Conservation (phyloP, 1,140 invertebrate species). For the Drosophila auraria region DNA sequence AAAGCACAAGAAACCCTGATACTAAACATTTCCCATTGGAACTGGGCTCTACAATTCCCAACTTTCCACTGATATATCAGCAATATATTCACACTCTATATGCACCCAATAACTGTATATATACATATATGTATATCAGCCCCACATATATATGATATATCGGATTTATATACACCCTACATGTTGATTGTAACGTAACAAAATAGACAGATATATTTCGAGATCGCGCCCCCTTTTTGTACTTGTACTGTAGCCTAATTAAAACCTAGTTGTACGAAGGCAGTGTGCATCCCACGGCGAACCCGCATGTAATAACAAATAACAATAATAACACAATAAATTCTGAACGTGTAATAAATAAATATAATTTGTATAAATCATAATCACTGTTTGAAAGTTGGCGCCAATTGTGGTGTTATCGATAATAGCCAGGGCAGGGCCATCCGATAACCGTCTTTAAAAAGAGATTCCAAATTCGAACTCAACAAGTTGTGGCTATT, state of each 20-base stretch:
- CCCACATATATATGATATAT: conserved; percentile 34
- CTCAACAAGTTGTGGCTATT: fast-evolving
- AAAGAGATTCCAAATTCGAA: background rate
- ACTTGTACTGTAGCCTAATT: conserved; percentile 66
- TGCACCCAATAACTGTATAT: conserved; percentile 50
- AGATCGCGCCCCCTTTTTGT: conserved; percentile 59
- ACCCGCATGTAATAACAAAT: conserved; percentile 53
- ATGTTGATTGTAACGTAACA: conserved; percentile 48
- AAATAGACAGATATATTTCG: conserved; percentile 41
- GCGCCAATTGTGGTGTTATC: background rate
- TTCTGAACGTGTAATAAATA: conserved; percentile 37
- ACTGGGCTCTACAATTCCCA: background rate
- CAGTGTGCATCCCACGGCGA: conserved; percentile 34
- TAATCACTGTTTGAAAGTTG: background rate
- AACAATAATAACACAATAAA: conserved; percentile 61
- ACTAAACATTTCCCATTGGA: background rate
- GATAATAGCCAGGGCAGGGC: background rate
- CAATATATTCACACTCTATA: conserved; percentile 53
- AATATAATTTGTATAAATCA: conserved; percentile 42
- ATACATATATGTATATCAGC: conserved; percentile 49
- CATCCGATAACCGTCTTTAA: background rate
- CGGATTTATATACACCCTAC: conserved; percentile 30
- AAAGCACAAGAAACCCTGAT: too few species aligned
- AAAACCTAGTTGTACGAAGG: conserved; percentile 53
- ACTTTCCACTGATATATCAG: conserved; percentile 32